A percentile compares a stretch with the other conserved stretches of the same genome.
phyloP scores from a whole-genome alignment of 1,140 invertebrate species.

The Phenacoccus solenopsis region DNA sequence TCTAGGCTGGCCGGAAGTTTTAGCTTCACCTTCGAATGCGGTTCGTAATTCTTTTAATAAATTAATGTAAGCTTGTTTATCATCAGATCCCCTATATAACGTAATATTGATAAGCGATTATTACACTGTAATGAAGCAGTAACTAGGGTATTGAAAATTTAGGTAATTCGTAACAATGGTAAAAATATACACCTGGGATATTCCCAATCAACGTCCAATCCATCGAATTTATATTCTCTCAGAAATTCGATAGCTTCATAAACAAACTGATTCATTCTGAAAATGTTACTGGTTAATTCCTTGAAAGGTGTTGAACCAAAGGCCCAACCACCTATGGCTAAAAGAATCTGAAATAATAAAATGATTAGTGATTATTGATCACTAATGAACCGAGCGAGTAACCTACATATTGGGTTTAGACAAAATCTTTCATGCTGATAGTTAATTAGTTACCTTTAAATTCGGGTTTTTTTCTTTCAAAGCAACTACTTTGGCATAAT shows the following conservation, averaged over 20 bases:
- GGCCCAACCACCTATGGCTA: slow-evolving; percentile 90
- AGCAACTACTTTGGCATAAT: slow-evolving; percentile 68
- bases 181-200: slow-evolving; percentile 64
- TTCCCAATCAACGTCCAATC: slow-evolving; percentile 94
- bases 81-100: slow-evolving; percentile 57
- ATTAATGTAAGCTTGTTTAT: slow-evolving; percentile 65
- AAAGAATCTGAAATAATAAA: slow-evolving; percentile 52
- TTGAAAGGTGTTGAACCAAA: slow-evolving; percentile 87
- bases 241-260: slow-evolving; percentile 88
- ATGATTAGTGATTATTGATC: no score
- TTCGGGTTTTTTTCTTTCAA: slow-evolving; percentile 80
- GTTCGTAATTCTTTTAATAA: slow-evolving; percentile 69
- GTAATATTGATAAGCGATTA: slow-evolving; percentile 18
- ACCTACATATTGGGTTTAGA: not conserved
- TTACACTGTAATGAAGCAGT: not conserved
- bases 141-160: not conserved
- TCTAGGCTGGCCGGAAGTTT: slow-evolving; percentile 57
- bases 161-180: not conserved
- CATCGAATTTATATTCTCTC: slow-evolving; percentile 82
- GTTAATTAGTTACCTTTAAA: slow-evolving; percentile 69
- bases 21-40: slow-evolving; percentile 78
- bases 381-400: not conserved
- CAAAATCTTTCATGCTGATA: no score
- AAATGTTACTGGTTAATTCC: slow-evolving; percentile 76
- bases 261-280: slow-evolving; percentile 89